These are phyloP conservation scores for Caenorhabditis uteleia DNA, from an alignment of 2,888 invertebrate species.

Conservation along the genomic window DNA sequence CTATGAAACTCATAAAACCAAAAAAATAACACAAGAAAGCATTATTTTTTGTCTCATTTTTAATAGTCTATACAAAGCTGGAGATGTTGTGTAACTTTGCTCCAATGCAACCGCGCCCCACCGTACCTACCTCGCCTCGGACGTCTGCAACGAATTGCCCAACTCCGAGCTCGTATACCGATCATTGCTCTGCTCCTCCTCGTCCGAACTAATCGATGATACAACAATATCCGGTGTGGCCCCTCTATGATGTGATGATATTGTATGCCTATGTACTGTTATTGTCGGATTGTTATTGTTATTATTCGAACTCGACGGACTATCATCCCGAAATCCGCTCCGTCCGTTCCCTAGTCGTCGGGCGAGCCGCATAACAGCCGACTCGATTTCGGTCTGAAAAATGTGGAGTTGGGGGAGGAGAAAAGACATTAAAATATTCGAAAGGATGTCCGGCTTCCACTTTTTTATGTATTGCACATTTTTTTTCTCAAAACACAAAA, in stretches of 20 bases:
- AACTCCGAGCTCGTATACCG: constrained; percentile 46
- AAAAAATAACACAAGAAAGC: too few species aligned
- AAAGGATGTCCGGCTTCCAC: too few species aligned
- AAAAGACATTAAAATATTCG: too few species aligned
- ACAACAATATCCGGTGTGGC: constrained; percentile 63
- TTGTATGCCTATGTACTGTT: constrained; percentile 29
- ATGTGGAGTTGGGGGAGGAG: too few species aligned
- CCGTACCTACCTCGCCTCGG: constrained; percentile 47
- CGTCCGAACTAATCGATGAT: constrained; percentile 63
- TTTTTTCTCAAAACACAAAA: too few species aligned
- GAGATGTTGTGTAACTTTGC: too few species aligned
- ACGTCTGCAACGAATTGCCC: constrained; percentile 45
- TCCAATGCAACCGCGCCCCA: neutral
- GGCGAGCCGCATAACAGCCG: constrained; percentile 64
- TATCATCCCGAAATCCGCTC: constrained; percentile 37
- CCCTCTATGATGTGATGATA: constrained; percentile 38
- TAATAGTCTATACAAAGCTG: too few species aligned
- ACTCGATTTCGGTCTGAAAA: constrained; percentile 62
- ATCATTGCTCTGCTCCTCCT: constrained; percentile 48
- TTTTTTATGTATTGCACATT: too few species aligned
- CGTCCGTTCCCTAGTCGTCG: constrained; percentile 56
- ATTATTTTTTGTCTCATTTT: too few species aligned
- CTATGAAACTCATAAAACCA: too few species aligned
- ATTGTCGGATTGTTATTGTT: constrained; percentile 6
- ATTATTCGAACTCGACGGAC: constrained; percentile 4